Percentiles rank a stretch among this genome's conserved stretches.
These are phyloP conservation scores for Pelecanoides urinatrix DNA, from an alignment of 2,113 vertebrate genomes.

Conservation along the genomic window DNA sequence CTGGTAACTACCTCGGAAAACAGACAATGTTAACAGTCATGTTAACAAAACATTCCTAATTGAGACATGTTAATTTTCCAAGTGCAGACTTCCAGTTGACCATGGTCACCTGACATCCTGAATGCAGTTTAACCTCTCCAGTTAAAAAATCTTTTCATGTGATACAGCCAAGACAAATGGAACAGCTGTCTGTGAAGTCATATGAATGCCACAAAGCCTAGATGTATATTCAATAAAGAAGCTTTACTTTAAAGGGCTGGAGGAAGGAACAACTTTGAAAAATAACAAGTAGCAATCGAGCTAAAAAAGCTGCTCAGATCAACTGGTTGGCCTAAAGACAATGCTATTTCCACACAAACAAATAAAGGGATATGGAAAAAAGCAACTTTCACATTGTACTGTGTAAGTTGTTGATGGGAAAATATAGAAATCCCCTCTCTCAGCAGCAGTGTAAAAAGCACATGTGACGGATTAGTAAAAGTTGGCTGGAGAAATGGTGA, in stretches of 20 bases:
- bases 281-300: neutral
- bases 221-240: neutral
- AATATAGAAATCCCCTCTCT: rapidly evolving
- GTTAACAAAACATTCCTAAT: neutral
- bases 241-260: neutral
- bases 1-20: neutral
- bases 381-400: rapidly evolving
- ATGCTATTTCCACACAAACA: neutral
- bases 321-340: neutral
- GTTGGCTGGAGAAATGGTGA: neutral
- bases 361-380: rapidly evolving
- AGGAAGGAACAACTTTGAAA: neutral
- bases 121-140: neutral
- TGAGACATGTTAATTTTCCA: neutral
- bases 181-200: neutral
- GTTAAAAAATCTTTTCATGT: neutral
- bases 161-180: neutral
- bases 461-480: neutral
- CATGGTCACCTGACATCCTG: neutral
- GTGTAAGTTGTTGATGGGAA: neutral
- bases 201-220: neutral
- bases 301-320: neutral
- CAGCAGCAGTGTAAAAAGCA: neutral
- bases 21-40: neutral
- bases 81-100: neutral